Base-by-base conservation (phyloP, 2,113 vertebrate genomes). In the Odocoileus hemionus region DNA sequence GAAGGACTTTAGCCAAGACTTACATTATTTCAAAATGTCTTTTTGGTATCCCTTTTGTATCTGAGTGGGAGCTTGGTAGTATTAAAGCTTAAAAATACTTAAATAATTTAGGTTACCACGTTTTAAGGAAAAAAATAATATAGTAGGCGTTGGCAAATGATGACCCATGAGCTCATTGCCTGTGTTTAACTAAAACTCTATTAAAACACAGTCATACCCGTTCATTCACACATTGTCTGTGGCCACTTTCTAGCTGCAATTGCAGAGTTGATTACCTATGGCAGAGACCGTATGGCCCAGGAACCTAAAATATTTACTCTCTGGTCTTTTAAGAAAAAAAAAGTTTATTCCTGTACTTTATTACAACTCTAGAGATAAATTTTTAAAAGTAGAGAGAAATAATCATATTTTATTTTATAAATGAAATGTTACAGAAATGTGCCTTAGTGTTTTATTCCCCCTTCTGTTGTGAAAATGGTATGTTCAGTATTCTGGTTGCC, bases 171-270 rank as follows among this genome's bases (percentile, higher is more conserved):
- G 16, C 14, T 52, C 33, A 6, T 21, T 45, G 47, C 23, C 39
- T 64, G 26, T 82, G 89, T 74, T 64, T 36, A 78, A 92, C 86
- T 86, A 80, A 96, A 86, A 57, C 25, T 82, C 86, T 85, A 43
- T 84, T 45, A 74, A 78, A 33, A 85, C 8, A 30, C 47, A 64
- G 64, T 26, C 28, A 28, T 47, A 26, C 1, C 9, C 14, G n/a
- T 9, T 47, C 10, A 7, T 39, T 57, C 25, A 43, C 16, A 15
- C 2, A 1, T 3, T n/a, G 23, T 54, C n/a, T 26, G 13, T 25
- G 23, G 43, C 57, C 52, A 43, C 8, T 8, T 60, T 23, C 64
- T n/a, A 45, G 43, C 30, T 45, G 25, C 6, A 12, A 0, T 1
- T 11, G 52, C 11, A 70, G 43, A 79, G n/a, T 3, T 84, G 19